A percentile compares a stretch with the other conserved stretches of the same genome.
phyloP scores from a whole-genome alignment of 1,140 invertebrate species.

The Leptoteleia sp. region DNA sequence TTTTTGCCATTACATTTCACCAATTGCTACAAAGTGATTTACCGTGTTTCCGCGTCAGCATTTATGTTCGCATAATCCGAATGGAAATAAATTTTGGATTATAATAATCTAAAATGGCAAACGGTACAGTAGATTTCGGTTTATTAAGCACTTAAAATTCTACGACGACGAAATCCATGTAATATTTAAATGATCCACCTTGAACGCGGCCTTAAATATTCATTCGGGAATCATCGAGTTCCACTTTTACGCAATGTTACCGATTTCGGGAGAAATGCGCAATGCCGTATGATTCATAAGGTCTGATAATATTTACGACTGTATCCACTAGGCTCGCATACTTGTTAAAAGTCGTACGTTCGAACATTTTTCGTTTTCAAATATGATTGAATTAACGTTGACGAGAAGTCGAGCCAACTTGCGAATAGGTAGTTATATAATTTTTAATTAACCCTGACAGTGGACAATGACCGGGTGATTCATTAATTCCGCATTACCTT shows the following conservation, averaged over 20 bases:
- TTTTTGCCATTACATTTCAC: slow-evolving; percentile 22
- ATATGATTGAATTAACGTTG: too few relatives aligned
- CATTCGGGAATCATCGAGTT: slow-evolving; percentile 22
- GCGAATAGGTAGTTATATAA: too few relatives aligned
- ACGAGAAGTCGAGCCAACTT: too few relatives aligned
- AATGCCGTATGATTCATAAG: slow-evolving; percentile 11
- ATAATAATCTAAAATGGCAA: slow-evolving; percentile 33
- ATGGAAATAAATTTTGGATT: slow-evolving; percentile 41
- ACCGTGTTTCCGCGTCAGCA: slow-evolving; percentile 27
- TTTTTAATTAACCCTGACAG: too few relatives aligned
- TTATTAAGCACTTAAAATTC: slow-evolving; percentile 51
- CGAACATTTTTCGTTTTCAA: too few relatives aligned
- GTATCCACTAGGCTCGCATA: too few relatives aligned
- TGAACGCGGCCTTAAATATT: slow-evolving; percentile 27
- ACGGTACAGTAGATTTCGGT: slow-evolving; percentile 35
- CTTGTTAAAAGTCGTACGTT: too few relatives aligned
- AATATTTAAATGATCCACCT: slow-evolving; percentile 44
- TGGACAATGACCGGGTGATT: too few relatives aligned
- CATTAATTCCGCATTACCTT: too few relatives aligned
- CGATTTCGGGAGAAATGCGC: slow-evolving; percentile 15
- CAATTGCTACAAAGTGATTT: slow-evolving; percentile 44
- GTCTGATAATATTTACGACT: slow-evolving; percentile 27
- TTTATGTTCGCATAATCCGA: slow-evolving; percentile 29
- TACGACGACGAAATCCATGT: slow-evolving; percentile 41
- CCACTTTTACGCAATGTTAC: slow-evolving; percentile 33